Evolutionary conservation across 2,888 invertebrate species (phyloP), one percentile per base, ranked within the genome.

Genomic region (Leptinotarsa peninsularis): DNA sequence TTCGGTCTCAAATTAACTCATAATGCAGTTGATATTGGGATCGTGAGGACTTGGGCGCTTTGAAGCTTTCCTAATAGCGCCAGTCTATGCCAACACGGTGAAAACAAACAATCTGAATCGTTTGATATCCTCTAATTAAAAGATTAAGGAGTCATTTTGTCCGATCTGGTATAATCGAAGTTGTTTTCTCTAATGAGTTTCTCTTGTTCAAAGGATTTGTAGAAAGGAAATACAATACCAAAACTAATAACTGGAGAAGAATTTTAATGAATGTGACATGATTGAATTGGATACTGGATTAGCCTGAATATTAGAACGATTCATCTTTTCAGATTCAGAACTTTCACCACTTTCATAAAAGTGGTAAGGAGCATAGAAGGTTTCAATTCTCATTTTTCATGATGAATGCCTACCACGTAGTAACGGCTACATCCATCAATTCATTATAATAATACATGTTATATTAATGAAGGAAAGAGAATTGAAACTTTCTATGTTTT

Each of bases 1-100:
- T 33, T 63, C 63, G 33, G 63, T 63, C 33, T 33, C 63, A 27
- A 63, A 63, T 27, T 27, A 63, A 33, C 27, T 63, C 63, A 63
- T 63, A 33, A 63, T 63, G 58, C 58, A 58, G 58, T 21, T 17
- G 50, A 17, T 50, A 50, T 52, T 52, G 52, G 52, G n/a, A 52
- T 52, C 52, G 52, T 52, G 52, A 52, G 52, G 52, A 52, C 52
- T 52, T 52, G 17, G 15, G 52, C n/a, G 52, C 52, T 52, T 52
- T 52, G 52, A 52, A 52, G 52, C 52, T 52, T n/a, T 52, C 52
- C 52, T 52, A 15, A 52, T 58, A 58, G 58, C 23, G 58, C 15
- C 58, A 58, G 21, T 58, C 58, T 58, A 23, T 58, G 15, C 58
- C 58, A 23, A 58, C 58, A 58, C 58, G 15, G 58, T 21, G 58